Evolutionary conservation across 2,888 invertebrate genomes (phyloP).

Genomic region (Penaeus monodon): DNA sequence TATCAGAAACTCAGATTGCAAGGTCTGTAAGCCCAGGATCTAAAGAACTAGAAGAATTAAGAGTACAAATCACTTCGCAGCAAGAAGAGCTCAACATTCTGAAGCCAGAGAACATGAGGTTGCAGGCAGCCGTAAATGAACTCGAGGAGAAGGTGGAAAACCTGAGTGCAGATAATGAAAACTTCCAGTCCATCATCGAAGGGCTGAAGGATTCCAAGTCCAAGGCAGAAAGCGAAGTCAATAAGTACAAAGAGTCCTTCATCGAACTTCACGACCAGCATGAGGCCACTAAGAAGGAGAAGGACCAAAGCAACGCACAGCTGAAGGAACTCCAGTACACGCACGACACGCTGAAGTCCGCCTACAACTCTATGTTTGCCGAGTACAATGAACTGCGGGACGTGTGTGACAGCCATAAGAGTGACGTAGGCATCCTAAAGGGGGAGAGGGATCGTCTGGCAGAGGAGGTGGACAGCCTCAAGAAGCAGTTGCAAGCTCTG

Average conservation of each 20-base stretch:
- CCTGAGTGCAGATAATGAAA: constrained; percentile 42
- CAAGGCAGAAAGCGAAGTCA: constrained; percentile 53
- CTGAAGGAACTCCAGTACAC: constrained; percentile 49
- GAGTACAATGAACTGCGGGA: constrained; percentile 61
- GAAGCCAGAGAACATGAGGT: constrained; percentile 48
- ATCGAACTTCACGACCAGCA: constrained; percentile 61
- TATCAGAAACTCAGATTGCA: not conserved
- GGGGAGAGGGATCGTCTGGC: constrained; percentile 61
- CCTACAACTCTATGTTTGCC: constrained; percentile 60
- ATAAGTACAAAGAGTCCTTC: constrained; percentile 55
- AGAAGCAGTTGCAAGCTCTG: constrained; percentile 59
- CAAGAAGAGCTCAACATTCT: constrained; percentile 42
- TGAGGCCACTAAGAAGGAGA: constrained; percentile 54
- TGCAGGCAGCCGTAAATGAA: constrained; percentile 33
- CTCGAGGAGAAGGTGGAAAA: constrained; percentile 51
- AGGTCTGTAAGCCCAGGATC: not conserved
- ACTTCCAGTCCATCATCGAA: constrained; percentile 44
- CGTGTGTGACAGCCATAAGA: constrained; percentile 46
- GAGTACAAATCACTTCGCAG: constrained; percentile 27
- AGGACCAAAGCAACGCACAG: constrained; percentile 49
- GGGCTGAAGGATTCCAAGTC: constrained; percentile 47
- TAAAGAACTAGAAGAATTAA: constrained; percentile 21
- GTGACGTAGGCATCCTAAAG: constrained; percentile 51
- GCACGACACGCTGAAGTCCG: constrained; percentile 56
- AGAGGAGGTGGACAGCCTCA: constrained; percentile 60